phyloP scores from a whole-genome alignment of 2,113 vertebrate species.

The Sinocyclocheilus rhinocerous region DNA sequence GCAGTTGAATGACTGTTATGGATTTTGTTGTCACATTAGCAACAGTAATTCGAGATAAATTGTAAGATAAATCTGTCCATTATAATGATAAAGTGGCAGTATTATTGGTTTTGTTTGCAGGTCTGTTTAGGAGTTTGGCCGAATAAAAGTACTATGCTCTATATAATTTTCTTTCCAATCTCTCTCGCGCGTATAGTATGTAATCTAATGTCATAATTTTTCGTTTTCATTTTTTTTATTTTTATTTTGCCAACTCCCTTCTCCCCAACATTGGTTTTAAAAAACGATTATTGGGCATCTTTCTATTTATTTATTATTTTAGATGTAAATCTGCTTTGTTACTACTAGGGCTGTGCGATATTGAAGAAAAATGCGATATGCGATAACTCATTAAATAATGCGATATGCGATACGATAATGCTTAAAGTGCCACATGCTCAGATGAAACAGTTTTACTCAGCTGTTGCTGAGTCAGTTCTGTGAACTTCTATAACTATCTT shows the following conservation, averaged over 20 bases:
- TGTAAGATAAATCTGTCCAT: not conserved
- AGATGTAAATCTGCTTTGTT: not conserved
- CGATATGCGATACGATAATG: too few relatives aligned
- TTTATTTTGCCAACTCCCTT: not conserved
- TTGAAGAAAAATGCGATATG: too few relatives aligned
- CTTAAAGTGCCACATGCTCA: too few relatives aligned
- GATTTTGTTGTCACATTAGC: not conserved
- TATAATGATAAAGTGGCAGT: not conserved
- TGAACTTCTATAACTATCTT: too few relatives aligned
- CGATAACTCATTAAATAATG: too few relatives aligned
- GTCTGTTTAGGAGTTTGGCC: not conserved
- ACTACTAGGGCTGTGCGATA: too few relatives aligned
- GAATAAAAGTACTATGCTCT: not conserved
- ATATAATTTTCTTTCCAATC: not conserved
- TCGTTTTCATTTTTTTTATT: not conserved
- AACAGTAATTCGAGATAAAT: not conserved
- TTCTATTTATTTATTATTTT: not conserved
- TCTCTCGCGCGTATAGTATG: not conserved
- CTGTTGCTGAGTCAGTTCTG: too few relatives aligned
- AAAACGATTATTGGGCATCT: not conserved
- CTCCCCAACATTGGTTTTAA: not conserved
- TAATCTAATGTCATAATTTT: not conserved
- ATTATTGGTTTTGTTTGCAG: not conserved
- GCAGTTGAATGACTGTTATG: not conserved
- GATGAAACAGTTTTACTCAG: too few relatives aligned